phyloP scores from a whole-genome alignment of 2,888 invertebrate genomes.

The Heterodera filipjevi region DNA sequence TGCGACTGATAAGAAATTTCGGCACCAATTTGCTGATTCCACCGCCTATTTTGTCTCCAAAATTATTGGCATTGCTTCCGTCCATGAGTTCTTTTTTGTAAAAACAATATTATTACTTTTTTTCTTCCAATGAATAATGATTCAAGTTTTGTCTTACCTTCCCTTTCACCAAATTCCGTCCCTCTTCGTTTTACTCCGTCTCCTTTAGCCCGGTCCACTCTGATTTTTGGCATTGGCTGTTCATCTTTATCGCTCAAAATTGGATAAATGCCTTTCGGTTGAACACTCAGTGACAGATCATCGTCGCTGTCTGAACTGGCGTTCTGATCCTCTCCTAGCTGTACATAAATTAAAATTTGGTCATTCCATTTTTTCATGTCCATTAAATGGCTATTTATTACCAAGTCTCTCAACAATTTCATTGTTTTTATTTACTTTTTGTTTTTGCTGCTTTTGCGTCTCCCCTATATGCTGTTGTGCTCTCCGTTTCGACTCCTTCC shows the following conservation, averaged over 20 bases:
- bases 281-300: neutral
- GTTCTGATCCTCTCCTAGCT: neutral
- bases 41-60: neutral
- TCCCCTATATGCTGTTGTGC: conserved; percentile 26
- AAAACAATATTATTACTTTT: neutral
- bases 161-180: conserved; percentile 5
- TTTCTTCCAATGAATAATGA: neutral
- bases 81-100: neutral
- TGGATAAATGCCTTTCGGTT: conserved; percentile 29
- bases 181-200: neutral
- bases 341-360: neutral
- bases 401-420: neutral
- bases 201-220: conserved; percentile 26
- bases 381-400: neutral
- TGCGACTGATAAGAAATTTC: neutral
- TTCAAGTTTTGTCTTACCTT: neutral
- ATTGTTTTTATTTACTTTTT: neutral
- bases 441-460: neutral
- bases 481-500: conserved; percentile 40
- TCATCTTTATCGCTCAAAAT: conserved; percentile 28
- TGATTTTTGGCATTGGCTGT: conserved; percentile 38
- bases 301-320: conserved; percentile 34
- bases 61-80: conserved; percentile 20
- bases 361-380: neutral
- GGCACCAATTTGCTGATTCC: neutral